A percentile compares a stretch with the other conserved stretches of the same genome.
These are phyloP conservation scores for Zaprionus camerounensis DNA, from an alignment of 1,140 invertebrate genomes.

Conservation along the genomic window DNA sequence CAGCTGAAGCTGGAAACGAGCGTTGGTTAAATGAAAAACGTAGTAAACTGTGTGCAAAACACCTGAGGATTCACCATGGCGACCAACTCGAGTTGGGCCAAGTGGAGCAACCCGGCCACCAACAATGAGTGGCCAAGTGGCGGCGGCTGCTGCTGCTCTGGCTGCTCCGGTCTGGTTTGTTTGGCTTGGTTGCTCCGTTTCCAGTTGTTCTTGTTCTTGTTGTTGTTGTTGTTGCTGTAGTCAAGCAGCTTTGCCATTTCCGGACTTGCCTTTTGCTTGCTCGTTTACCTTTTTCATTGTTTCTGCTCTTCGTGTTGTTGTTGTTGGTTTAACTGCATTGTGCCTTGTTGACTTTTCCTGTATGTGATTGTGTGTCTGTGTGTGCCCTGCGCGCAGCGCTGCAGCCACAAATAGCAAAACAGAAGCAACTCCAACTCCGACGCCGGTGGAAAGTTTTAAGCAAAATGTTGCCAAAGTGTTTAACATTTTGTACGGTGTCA, in stretches of 20 bases:
- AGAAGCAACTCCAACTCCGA: conserved; percentile 34
- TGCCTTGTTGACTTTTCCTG: conserved; percentile 76
- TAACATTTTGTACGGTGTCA: conserved; percentile 84
- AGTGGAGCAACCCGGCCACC: conserved; percentile 47
- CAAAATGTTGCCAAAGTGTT: conserved; percentile 83
- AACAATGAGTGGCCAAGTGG: conserved; percentile 79
- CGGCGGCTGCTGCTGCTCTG: conserved; percentile 52
- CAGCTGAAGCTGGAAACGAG: conserved; percentile 48
- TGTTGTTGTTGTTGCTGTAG: conserved; percentile 59
- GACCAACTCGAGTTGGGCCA: conserved; percentile 30
- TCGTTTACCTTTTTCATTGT: conserved; percentile 76
- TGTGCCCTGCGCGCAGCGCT: conserved; percentile 16
- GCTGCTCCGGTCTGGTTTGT: conserved; percentile 12
- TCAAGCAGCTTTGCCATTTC: conserved; percentile 79
- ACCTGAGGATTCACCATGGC: conserved; percentile 83
- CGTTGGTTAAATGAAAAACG: conserved; percentile 80
- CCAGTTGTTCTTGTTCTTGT: conserved; percentile 19
- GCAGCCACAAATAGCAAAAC: conserved; percentile 73
- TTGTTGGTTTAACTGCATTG: conserved; percentile 72
- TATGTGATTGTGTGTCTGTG: conserved; percentile 12
- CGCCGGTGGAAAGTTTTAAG: conserved; percentile 67
- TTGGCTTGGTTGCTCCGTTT: conserved; percentile 32
- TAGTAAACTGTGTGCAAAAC: conserved; percentile 83
- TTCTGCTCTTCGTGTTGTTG: conserved; percentile 29
- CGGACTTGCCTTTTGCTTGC: conserved; percentile 77